Percentiles rank a stretch among this genome's conserved stretches.
Conservation (phyloP, 2,113 vertebrate genomes). For the Trematomus loennbergii region DNA sequence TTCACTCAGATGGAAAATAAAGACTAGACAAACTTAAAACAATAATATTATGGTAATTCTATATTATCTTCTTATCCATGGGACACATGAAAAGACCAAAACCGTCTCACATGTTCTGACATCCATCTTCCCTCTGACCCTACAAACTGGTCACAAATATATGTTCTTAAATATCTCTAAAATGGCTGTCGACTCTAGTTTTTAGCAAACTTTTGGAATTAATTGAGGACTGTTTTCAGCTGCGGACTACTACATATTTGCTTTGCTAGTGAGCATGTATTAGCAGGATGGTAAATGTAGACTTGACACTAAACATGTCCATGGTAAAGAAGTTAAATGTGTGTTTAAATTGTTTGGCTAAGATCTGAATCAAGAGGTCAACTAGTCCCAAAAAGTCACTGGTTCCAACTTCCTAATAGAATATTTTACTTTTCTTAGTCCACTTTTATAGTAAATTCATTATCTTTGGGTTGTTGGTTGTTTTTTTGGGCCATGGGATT, state of each 20-base stretch:
- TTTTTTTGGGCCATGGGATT: not conserved
- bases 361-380: not conserved
- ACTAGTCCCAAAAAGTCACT: not conserved
- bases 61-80: not conserved
- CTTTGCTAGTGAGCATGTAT: too few relatives aligned
- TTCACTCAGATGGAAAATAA: not conserved
- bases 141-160: not conserved
- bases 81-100: constrained; percentile 1
- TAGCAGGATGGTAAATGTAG: too few relatives aligned
- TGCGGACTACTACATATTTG: too few relatives aligned
- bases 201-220: not conserved
- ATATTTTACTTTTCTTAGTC: too few relatives aligned
- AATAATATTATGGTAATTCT: not conserved
- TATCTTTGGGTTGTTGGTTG: too few relatives aligned
- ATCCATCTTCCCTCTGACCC: not conserved
- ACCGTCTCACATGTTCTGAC: not conserved
- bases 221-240: not conserved
- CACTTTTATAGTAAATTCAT: too few relatives aligned
- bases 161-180: not conserved
- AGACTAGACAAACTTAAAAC: not conserved
- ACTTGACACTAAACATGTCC: too few relatives aligned
- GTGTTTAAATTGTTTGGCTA: too few relatives aligned
- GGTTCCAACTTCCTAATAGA: not conserved
- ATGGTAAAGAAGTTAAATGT: too few relatives aligned
- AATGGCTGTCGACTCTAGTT: not conserved